Percentiles rank a stretch among this genome's conserved stretches.
These are phyloP conservation scores for Labrus mixtus DNA, from an alignment of 2,113 vertebrate species.

Conservation along the genomic window DNA sequence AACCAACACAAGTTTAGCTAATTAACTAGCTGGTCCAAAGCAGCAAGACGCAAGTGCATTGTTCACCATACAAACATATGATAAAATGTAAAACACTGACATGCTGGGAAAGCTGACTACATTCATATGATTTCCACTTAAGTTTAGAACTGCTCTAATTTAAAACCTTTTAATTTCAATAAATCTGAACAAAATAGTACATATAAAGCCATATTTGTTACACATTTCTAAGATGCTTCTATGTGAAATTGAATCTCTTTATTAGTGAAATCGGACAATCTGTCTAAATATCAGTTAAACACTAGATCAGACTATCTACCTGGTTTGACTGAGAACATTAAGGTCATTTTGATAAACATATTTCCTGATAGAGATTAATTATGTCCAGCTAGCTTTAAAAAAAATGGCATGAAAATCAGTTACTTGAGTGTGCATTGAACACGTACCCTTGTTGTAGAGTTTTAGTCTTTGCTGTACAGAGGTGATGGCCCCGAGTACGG, in stretches of 20 bases:
- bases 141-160: background rate
- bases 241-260: background rate
- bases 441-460: conserved; percentile 98
- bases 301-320: background rate
- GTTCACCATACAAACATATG: background rate
- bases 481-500: conserved; percentile 98
- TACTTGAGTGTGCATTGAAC: background rate
- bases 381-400: background rate
- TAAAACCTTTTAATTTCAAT: background rate
- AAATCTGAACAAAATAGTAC: background rate
- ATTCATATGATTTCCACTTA: background rate
- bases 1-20: too few relatives aligned
- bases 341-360: too few relatives aligned
- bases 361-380: background rate
- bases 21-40: too few relatives aligned
- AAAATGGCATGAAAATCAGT: background rate
- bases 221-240: too few relatives aligned
- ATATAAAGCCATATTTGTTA: background rate
- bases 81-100: background rate
- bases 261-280: too few relatives aligned
- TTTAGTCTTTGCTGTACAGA: conserved; percentile 99
- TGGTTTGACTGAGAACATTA: background rate
- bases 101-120: background rate
- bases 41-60: too few relatives aligned
- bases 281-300: too few relatives aligned